phyloP scores from a whole-genome alignment of 2,113 vertebrate genomes.

The Crypturellus undulatus region DNA sequence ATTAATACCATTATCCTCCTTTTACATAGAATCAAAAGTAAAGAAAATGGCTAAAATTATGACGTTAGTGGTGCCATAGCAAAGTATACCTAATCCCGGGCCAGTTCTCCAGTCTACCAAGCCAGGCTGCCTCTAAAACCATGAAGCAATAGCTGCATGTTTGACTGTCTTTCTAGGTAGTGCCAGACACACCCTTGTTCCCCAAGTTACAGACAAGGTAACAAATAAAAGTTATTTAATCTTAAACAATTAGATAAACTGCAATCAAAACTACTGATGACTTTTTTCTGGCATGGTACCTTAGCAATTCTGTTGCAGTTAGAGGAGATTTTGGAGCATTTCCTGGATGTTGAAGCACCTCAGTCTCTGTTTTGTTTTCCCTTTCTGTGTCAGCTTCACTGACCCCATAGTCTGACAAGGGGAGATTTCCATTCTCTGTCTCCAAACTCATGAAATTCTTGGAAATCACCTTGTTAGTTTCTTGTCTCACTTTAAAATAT shows the following conservation, averaged over 20 bases:
- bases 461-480: not conserved
- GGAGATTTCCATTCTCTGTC: not conserved
- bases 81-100: not conserved
- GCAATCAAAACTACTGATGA: not conserved
- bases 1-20: not conserved
- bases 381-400: not conserved
- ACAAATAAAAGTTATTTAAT: not conserved
- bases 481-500: not conserved
- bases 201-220: not conserved
- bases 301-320: not conserved
- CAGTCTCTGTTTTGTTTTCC: not conserved
- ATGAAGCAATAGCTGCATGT: not conserved
- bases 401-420: not conserved
- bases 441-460: not conserved
- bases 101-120: not conserved
- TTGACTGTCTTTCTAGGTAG: not conserved
- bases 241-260: not conserved
- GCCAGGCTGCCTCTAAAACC: not conserved
- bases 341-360: not conserved
- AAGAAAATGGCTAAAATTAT: not conserved
- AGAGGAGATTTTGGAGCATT: not conserved
- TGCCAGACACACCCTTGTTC: not conserved
- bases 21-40: not conserved
- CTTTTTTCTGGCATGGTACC: constrained; percentile 4
- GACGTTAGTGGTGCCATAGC: not conserved